Percentiles rank a stretch among this genome's conserved stretches.
These are phyloP conservation scores for Diarsia brunnea DNA, from an alignment of 2,888 invertebrate genomes.

Conservation along the genomic window DNA sequence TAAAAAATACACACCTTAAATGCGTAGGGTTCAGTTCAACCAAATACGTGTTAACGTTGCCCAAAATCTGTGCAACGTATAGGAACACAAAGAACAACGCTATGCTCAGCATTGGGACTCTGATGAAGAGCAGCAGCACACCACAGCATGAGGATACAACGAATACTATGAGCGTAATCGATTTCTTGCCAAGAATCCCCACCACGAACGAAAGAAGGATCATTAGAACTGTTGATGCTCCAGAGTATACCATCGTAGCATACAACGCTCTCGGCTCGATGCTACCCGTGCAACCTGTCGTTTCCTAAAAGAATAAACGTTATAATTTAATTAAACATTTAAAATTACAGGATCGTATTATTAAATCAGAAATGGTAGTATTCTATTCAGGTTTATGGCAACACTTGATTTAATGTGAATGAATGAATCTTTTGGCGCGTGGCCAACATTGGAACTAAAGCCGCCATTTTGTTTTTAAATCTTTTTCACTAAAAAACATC, in stretches of 20 bases:
- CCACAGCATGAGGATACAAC: conserved; percentile 73
- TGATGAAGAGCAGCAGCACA: conserved; percentile 75
- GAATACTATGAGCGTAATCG: conserved; percentile 77
- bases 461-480: background rate
- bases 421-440: background rate
- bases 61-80: conserved; percentile 81
- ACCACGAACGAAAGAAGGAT: conserved; percentile 80
- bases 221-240: conserved; percentile 71
- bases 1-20: conserved; percentile 74
- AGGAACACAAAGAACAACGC: conserved; percentile 80
- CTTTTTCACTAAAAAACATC: too few relatives aligned
- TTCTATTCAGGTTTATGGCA: background rate
- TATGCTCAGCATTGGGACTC: conserved; percentile 79
- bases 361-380: background rate
- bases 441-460: background rate
- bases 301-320: conserved; percentile 63
- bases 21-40: conserved; percentile 85
- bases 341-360: background rate
- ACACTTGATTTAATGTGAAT: background rate
- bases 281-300: conserved; percentile 76
- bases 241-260: conserved; percentile 83
- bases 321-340: too few relatives aligned
- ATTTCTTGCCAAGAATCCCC: conserved; percentile 78
- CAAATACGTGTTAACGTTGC: conserved; percentile 83
- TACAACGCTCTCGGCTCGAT: conserved; percentile 80